Base-by-base conservation (phyloP, 2,797 vertebrate genomes). In the Pempheris klunzingeri region DNA sequence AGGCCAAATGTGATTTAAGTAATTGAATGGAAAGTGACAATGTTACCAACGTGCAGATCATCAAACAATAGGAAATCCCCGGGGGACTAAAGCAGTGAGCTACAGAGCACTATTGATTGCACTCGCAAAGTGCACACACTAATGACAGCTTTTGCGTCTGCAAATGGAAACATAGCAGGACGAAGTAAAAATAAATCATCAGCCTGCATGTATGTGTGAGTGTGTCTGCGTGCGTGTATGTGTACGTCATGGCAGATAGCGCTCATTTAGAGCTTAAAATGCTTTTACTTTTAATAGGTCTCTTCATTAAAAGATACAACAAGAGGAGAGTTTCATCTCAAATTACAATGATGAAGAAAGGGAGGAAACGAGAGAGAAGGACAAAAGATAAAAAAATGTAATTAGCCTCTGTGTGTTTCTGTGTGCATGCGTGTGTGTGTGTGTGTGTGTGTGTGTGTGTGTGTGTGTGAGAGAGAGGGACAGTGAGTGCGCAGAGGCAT, bases 81-180 rank as follows among this genome's bases (percentile, higher is more conserved):
- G 0, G 41, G 70, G 87, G 80, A 79, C 74, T 76, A 78, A 81
- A 83, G 81, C 85, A 84, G 77, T 61, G 60, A 85, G 84, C 81
- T 71, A 82, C 77, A 86, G 47, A 86, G 82, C 64, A 72, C 71
- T 90, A 92, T 93, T 80, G 91, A 93, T 93, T 82, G 87, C 44
- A 59, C 36, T 47, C 44, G 71, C 82, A 84, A 80, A 88, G 85
- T 82, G 82, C 70, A 77, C 77, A 77, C 73, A 68, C 83, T 88
- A 87, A 93, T 91, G 79, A 90, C 86, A 79, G 82, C 79, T 49
- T 86, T 80, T 77, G 80, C 22, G 7, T 89, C 78, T 85, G 74
- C 67, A 84, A 87, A 88, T 86, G 82, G 85, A 86, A 86, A 83
- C 82, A 78, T 66, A 74, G 71, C 69, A 78, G 75, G 17, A 46